These are phyloP conservation scores for Spialia ferax DNA, from an alignment of 2,888 invertebrate genomes.

Conservation along the genomic window DNA sequence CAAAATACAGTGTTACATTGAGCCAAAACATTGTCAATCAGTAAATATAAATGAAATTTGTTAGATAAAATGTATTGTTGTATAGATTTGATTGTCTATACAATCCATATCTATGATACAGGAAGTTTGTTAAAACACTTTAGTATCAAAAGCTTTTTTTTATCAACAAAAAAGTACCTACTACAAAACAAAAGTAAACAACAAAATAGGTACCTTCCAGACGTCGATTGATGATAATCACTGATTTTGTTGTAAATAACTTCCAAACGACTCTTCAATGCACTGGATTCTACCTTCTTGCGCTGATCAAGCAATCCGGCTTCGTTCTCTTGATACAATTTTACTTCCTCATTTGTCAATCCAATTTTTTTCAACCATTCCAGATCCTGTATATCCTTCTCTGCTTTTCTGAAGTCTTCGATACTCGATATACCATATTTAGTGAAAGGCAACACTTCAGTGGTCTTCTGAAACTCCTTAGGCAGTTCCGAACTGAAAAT, in stretches of 20 bases:
- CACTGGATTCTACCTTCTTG: conserved; percentile 65
- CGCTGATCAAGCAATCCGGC: conserved; percentile 64
- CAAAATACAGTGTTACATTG: no score
- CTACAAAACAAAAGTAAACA: conserved; percentile 9
- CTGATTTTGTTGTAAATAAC: conserved; percentile 67
- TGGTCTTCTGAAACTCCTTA: conserved; percentile 72
- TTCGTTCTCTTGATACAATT: conserved; percentile 79
- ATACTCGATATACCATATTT: conserved; percentile 77
- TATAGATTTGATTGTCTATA: no score
- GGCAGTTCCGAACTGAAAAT: conserved; percentile 70
- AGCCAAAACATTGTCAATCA: no score
- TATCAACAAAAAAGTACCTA: no score
- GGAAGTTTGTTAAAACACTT: not conserved
- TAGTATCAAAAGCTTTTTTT: no score
- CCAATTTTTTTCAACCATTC: conserved; percentile 81
- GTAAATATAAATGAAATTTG: no score
- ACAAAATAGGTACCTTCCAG: conserved; percentile 57
- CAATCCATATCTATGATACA: no score
- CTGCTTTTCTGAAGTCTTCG: conserved; percentile 71
- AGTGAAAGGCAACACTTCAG: conserved; percentile 72
- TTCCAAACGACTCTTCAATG: conserved; percentile 64
- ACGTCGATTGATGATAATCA: conserved; percentile 53
- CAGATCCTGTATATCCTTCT: conserved; percentile 67
- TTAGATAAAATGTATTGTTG: no score
- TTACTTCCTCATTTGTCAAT: conserved; percentile 78